A percentile compares a stretch with the other conserved stretches of the same genome.
These are phyloP conservation scores for Leucania comma DNA, from an alignment of 2,888 invertebrate species.

Conservation along the genomic window DNA sequence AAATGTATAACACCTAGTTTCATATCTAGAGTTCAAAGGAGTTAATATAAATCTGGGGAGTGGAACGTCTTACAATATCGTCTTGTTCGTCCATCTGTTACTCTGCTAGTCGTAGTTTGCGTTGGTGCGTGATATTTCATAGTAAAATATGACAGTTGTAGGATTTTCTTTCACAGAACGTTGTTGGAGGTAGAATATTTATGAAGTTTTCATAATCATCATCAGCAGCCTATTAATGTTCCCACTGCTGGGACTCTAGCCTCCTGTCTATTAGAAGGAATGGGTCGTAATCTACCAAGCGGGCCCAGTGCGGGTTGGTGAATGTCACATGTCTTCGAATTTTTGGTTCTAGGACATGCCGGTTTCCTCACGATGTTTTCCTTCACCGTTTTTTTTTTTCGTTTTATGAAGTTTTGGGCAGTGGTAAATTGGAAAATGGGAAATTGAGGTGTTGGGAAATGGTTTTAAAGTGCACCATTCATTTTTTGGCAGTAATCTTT, in stretches of 20 bases:
- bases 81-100: slow-evolving; percentile 59
- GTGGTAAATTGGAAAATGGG: not conserved
- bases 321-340: too few relatives aligned
- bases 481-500: not conserved
- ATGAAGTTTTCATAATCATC: not conserved
- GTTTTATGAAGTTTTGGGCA: not conserved
- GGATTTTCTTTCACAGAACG: slow-evolving; percentile 5
- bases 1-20: slow-evolving; percentile 54
- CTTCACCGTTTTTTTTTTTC: too few relatives aligned
- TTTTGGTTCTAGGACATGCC: too few relatives aligned
- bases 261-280: too few relatives aligned
- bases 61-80: slow-evolving; percentile 52
- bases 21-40: slow-evolving; percentile 57
- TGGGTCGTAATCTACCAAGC: too few relatives aligned
- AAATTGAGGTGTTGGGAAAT: not conserved
- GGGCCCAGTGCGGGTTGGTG: too few relatives aligned
- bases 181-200: not conserved
- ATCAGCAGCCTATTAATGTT: too few relatives aligned
- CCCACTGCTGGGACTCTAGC: too few relatives aligned
- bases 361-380: too few relatives aligned
- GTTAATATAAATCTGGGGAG: slow-evolving; percentile 56
- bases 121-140: slow-evolving; percentile 41
- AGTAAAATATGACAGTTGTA: slow-evolving; percentile 21
- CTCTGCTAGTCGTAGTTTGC: slow-evolving; percentile 40
- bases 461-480: not conserved